Percentiles rank a stretch among this genome's conserved stretches.
Evolutionary conservation across 2,113 vertebrate genomes (phyloP).

Genomic region (Paedocypris sp.): DNA sequence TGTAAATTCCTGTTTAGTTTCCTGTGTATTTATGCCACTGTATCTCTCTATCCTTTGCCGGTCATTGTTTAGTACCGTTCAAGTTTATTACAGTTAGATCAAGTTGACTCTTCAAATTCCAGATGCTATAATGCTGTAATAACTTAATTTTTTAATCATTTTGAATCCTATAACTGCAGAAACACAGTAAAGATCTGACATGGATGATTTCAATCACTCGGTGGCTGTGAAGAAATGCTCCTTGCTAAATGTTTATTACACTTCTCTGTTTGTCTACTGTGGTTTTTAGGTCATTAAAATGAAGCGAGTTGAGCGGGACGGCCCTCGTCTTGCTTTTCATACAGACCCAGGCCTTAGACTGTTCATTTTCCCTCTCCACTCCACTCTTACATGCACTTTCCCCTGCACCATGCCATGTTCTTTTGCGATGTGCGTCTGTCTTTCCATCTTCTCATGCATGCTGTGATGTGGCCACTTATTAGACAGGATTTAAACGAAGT

Average conservation of each 20-base stretch:
- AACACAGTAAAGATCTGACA: constrained; percentile 9
- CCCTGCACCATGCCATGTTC: too few relatives aligned
- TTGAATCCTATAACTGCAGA: too few relatives aligned
- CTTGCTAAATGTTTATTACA: constrained; percentile 53
- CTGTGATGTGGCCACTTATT: constrained; percentile 9
- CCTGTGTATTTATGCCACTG: too few relatives aligned
- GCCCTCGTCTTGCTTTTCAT: background rate
- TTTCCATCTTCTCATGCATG: background rate
- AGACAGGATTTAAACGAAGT: constrained; percentile 13
- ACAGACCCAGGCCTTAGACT: constrained; percentile 1
- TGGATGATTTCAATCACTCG: constrained; percentile 25
- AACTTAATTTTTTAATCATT: too few relatives aligned
- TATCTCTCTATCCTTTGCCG: too few relatives aligned
- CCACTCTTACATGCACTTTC: background rate
- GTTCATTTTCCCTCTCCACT: background rate
- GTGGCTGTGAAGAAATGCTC: constrained; percentile 37
- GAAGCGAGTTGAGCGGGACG: constrained; percentile 47
- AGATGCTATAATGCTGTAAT: too few relatives aligned
- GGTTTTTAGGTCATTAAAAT: constrained; percentile 63
- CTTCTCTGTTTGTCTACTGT: constrained; percentile 65
- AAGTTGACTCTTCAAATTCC: too few relatives aligned
- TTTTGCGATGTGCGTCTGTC: too few relatives aligned
- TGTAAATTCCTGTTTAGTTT: too few relatives aligned
- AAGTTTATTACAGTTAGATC: too few relatives aligned
- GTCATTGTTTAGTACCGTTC: too few relatives aligned